Conservation (phyloP, 2,888 invertebrate species). For the Ormyrus nitidulus region DNA sequence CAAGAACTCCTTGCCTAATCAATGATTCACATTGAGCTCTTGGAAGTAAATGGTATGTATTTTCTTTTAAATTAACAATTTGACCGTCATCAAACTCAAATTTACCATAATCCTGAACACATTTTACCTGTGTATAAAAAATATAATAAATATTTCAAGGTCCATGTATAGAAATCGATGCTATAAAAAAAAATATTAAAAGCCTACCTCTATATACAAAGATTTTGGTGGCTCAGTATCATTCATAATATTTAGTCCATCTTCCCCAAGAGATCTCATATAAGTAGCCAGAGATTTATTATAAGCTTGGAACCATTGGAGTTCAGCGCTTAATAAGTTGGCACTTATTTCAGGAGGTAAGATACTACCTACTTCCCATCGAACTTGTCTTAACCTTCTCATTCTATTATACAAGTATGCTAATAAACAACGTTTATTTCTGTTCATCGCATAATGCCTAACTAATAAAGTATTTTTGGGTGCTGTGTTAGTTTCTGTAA, state of each 20-base stretch:
- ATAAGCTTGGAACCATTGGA: constrained; percentile 92
- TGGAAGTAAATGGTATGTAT: constrained; percentile 93
- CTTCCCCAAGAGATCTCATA: constrained; percentile 92
- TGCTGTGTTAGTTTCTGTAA: constrained; percentile 40
- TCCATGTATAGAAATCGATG: background rate
- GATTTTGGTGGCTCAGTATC: constrained; percentile 94
- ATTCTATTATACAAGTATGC: constrained; percentile 90
- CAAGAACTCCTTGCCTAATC: constrained; percentile 91
- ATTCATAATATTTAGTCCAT: constrained; percentile 90
- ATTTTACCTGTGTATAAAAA: constrained; percentile 79
- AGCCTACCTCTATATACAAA: constrained; percentile 89
- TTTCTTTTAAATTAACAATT: constrained; percentile 89
- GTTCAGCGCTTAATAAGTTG: constrained; percentile 88
- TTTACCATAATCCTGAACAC: constrained; percentile 93
- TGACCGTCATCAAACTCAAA: constrained; percentile 96
- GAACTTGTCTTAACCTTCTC: constrained; percentile 86
- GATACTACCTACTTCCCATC: constrained; percentile 97
- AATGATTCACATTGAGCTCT: constrained; percentile 92
- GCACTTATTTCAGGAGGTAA: constrained; percentile 90
- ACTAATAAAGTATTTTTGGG: constrained; percentile 83
- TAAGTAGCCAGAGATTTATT: constrained; percentile 90
- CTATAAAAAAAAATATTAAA: background rate
- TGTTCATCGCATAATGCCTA: constrained; percentile 89
- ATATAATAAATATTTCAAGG: background rate
- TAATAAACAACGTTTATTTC: constrained; percentile 93